These are phyloP conservation scores for Atta colombica DNA, from an alignment of 1,140 invertebrate species.

Conservation along the genomic window DNA sequence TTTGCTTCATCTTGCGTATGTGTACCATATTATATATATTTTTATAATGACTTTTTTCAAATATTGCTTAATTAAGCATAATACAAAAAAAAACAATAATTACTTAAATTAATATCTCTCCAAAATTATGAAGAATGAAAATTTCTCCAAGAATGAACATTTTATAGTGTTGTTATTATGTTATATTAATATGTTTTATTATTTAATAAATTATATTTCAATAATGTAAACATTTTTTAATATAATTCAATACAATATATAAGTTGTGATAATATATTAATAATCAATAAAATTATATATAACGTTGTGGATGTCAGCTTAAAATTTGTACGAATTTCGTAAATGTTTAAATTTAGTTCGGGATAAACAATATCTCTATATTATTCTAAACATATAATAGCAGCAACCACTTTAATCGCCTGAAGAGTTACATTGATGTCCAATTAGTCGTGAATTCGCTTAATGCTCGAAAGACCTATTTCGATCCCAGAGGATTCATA, in stretches of 20 bases:
- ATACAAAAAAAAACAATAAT: neutral
- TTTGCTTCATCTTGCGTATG: neutral
- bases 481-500: slow-evolving; percentile 71
- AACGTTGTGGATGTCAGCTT: neutral
- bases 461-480: slow-evolving; percentile 56
- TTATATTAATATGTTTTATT: neutral
- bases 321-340: neutral
- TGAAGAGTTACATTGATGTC: neutral
- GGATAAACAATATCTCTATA: neutral
- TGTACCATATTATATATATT: neutral
- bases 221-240: slow-evolving; percentile 1
- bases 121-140: neutral
- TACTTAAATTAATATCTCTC: neutral
- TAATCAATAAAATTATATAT: neutral
- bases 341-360: neutral
- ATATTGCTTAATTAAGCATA: neutral
- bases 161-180: neutral
- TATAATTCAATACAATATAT: slow-evolving; percentile 6
- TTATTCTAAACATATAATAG: slow-evolving; percentile 47
- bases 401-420: slow-evolving; percentile 34
- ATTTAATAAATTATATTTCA: neutral
- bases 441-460: slow-evolving; percentile 4
- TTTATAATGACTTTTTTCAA: neutral
- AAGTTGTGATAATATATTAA: neutral
- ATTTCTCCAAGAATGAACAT: no score